Evolutionary conservation across 1,140 invertebrate genomes (phyloP).

Genomic region (Tenebrio molitor): DNA sequence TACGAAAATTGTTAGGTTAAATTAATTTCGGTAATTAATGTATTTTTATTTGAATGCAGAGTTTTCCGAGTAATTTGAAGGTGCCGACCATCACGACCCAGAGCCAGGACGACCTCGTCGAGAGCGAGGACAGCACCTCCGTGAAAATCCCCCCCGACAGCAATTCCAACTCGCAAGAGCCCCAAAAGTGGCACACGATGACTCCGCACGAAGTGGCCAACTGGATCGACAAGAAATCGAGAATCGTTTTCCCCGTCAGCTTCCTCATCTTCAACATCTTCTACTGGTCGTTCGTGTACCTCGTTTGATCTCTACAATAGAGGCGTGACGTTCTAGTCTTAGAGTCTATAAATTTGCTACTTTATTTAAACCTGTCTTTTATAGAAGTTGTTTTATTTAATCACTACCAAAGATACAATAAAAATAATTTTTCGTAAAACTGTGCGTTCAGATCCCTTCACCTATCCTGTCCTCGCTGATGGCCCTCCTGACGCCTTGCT

Average conservation of each 20-base stretch:
- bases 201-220: constrained; percentile 88
- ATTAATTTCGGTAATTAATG: no score
- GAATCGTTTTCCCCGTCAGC: constrained; percentile 81
- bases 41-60: no score
- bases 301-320: background rate
- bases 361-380: constrained; percentile 19
- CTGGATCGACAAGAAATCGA: constrained; percentile 86
- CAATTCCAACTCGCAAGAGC: constrained; percentile 43
- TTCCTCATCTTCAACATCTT: constrained; percentile 88
- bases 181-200: constrained; percentile 81
- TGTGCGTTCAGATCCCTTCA: constrained; percentile 21
- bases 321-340: no score
- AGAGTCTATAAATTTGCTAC: no score
- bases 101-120: constrained; percentile 72
- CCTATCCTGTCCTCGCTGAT: constrained; percentile 50
- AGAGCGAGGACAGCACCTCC: constrained; percentile 52
- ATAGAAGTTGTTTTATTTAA: constrained; percentile 39
- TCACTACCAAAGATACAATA: constrained; percentile 26
- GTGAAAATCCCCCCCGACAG: constrained; percentile 56
- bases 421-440: constrained; percentile 27
- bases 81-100: constrained; percentile 76
- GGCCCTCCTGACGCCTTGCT: constrained; percentile 39
- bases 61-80: constrained; percentile 74
- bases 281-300: constrained; percentile 85
- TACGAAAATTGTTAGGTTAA: no score